Evolutionary conservation across 1,140 invertebrate genomes (phyloP).

Genomic region (Trachymyrmex septentrionalis): DNA sequence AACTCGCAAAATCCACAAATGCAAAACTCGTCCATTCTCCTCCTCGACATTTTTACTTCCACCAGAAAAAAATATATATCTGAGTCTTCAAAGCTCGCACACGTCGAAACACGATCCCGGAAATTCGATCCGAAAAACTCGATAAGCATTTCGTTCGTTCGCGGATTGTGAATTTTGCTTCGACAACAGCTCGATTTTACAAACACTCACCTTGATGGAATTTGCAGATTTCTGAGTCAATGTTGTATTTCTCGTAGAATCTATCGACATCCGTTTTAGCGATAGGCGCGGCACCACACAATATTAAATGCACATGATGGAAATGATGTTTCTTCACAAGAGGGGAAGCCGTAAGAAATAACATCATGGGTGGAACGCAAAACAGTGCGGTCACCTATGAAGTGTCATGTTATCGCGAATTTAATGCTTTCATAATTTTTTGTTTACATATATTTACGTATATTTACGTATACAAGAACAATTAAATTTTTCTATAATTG

Average conservation of each 20-base stretch:
- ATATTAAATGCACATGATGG: conserved; percentile 80
- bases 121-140: conserved; percentile 24
- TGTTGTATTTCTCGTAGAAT: conserved; percentile 78
- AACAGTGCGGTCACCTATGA: conserved; percentile 81
- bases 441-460: not conserved
- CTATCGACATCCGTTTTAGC: conserved; percentile 84
- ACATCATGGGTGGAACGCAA: conserved; percentile 86
- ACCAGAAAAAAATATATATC: conserved; percentile 26
- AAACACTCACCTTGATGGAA: conserved; percentile 79
- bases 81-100: not conserved
- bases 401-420: not conserved
- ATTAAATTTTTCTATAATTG: not conserved
- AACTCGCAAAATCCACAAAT: conserved; percentile 21
- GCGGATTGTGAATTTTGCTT: not conserved
- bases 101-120: not conserved
- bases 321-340: conserved; percentile 82
- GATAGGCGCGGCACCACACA: conserved; percentile 87
- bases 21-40: not conserved
- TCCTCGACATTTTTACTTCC: not conserved
- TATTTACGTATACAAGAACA: not conserved
- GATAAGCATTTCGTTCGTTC: conserved; percentile 12
- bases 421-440: not conserved
- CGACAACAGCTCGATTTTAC: not conserved
- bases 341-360: conserved; percentile 86
- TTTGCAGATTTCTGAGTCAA: conserved; percentile 49